Evolutionary conservation across 2,113 vertebrate genomes (phyloP).

Genomic region (Reinhardtius hippoglossoides): DNA sequence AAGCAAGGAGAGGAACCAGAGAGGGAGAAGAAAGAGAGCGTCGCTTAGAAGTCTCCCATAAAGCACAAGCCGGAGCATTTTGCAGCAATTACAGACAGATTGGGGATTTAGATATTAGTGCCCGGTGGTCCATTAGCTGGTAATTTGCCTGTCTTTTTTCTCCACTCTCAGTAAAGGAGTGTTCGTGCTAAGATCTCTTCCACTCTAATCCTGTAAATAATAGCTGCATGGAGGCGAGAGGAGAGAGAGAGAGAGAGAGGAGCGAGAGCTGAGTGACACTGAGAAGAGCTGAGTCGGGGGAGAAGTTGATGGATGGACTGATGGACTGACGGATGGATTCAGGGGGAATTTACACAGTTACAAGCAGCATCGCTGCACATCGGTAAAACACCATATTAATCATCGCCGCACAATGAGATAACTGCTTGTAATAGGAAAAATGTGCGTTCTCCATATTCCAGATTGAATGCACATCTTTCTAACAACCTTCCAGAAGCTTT

Average conservation of each 20-base stretch:
- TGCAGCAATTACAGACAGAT: slow-evolving; percentile 81
- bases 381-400: neutral
- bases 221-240: slow-evolving; percentile 48
- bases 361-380: slow-evolving; percentile 1
- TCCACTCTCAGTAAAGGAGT: slow-evolving; percentile 67
- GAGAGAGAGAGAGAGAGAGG: slow-evolving; percentile 28
- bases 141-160: slow-evolving; percentile 78
- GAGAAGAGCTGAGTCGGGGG: slow-evolving; percentile 31
- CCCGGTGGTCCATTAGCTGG: slow-evolving; percentile 80
- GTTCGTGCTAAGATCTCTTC: slow-evolving; percentile 70
- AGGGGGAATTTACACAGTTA: slow-evolving; percentile 2
- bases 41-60: slow-evolving; percentile 69
- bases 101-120: slow-evolving; percentile 84
- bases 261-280: slow-evolving; percentile 57
- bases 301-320: neutral
- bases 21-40: slow-evolving; percentile 31
- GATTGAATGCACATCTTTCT: no score
- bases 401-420: neutral
- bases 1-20: slow-evolving; percentile 60
- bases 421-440: slow-evolving; percentile 4
- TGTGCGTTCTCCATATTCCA: no score
- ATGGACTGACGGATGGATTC: neutral
- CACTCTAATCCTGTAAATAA: slow-evolving; percentile 80
- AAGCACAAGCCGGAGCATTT: slow-evolving; percentile 74
- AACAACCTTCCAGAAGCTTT: no score